phyloP scores from a whole-genome alignment of 2,888 invertebrate genomes.

The Cryptus viduatorius region DNA sequence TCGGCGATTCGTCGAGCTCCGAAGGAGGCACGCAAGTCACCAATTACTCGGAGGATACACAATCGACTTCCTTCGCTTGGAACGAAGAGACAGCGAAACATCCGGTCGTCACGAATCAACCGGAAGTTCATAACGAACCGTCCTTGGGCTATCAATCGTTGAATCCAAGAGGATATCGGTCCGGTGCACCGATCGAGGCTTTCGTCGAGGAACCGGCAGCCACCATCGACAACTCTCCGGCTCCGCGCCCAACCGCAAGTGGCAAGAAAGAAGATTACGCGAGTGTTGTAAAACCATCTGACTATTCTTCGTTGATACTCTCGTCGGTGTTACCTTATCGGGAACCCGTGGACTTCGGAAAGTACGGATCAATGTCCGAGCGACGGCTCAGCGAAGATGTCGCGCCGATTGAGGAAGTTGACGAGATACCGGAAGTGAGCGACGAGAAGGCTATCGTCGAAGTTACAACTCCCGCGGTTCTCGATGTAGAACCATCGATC shows the following conservation, averaged over 20 bases:
- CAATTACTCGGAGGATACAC: constrained; percentile 31
- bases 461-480: neutral
- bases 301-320: constrained; percentile 4
- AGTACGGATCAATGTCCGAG: neutral
- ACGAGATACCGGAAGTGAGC: neutral
- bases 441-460: neutral
- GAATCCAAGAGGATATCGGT: constrained; percentile 34
- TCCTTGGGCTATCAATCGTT: neutral
- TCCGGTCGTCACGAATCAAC: neutral
- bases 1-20: neutral
- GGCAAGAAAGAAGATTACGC: neutral
- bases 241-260: neutral
- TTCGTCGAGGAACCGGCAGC: neutral
- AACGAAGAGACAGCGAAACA: constrained; percentile 1
- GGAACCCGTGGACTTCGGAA: constrained; percentile 6
- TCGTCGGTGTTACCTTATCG: constrained; percentile 29
- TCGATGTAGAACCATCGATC: constrained; percentile 13
- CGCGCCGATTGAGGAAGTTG: neutral
- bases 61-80: constrained; percentile 1
- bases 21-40: neutral
- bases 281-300: constrained; percentile 6
- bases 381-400: constrained; percentile 17
- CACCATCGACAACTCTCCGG: neutral
- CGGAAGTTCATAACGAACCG: neutral
- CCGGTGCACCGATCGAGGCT: constrained; percentile 10